These are phyloP conservation scores for Penaeus monodon DNA, from an alignment of 2,888 invertebrate genomes.

Conservation along the genomic window DNA sequence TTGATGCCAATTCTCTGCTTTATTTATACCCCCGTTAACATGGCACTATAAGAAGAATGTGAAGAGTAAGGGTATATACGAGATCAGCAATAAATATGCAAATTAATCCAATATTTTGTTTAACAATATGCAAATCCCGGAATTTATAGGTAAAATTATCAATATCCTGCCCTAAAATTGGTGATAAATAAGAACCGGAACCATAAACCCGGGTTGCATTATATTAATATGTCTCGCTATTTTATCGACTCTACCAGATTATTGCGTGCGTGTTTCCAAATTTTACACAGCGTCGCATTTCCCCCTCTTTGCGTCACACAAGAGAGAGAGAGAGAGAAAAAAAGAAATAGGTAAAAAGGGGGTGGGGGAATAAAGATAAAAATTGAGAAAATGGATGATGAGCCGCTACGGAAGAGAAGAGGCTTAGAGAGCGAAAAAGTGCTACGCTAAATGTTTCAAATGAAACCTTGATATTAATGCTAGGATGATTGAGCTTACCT, in stretches of 20 bases:
- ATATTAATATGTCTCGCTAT: conserved; percentile 37
- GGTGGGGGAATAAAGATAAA: too few relatives aligned
- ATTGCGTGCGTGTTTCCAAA: too few relatives aligned
- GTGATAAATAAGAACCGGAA: conserved; percentile 31
- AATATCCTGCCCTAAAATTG: conserved; percentile 43
- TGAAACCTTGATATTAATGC: too few relatives aligned
- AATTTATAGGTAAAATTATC: conserved; percentile 40
- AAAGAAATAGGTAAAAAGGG: too few relatives aligned
- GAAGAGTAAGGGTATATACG: conserved; percentile 10
- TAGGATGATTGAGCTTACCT: too few relatives aligned
- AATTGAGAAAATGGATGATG: too few relatives aligned
- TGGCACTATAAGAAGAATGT: conserved; percentile 32
- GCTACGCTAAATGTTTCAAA: too few relatives aligned
- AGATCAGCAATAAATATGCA: conserved; percentile 37
- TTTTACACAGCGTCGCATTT: too few relatives aligned
- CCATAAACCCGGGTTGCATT: conserved; percentile 33
- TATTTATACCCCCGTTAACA: conserved; percentile 28
- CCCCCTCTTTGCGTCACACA: too few relatives aligned
- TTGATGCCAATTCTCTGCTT: conserved; percentile 11
- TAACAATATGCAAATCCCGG: conserved; percentile 34
- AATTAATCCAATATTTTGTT: conserved; percentile 51
- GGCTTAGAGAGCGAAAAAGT: too few relatives aligned
- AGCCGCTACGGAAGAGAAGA: too few relatives aligned
- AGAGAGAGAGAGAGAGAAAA: too few relatives aligned
- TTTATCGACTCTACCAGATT: conserved; percentile 24